Evolutionary conservation across 2,113 vertebrate species (phyloP), one percentile per base, ranked within the genome.

Genomic region (Tympanuchus pallidicinctus): DNA sequence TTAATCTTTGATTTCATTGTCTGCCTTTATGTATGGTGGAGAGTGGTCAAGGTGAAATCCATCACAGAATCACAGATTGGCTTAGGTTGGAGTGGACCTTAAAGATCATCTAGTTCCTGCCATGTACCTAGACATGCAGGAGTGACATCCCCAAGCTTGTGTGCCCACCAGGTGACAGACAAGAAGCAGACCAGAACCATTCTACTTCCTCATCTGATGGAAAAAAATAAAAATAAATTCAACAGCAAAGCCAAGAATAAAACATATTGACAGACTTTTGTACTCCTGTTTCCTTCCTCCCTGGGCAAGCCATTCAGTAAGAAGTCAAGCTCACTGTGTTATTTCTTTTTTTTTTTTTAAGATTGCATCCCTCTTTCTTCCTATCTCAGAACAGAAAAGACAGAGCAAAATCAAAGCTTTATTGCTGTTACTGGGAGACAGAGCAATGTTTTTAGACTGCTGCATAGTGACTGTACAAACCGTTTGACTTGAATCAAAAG

Each of bases 271-370:
- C 54, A 86, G 57, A 76, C 24, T 81, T 93, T 86, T 89, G 25
- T 86, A 25, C n/a, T 88, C 64, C 38, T 45, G 48, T 90, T 92
- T 93, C 60, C 56, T 95, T 95, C 75, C 72, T 95, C 84, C 60
- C 48, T 71, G 60, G 16, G 56, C 66, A 42, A 61, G 45, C 59
- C 19, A 3, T 52, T 13, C 74, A 79, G 71, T 79, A 50, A 95
- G 47, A 94, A 86, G 42, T 81, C 73, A 90, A 71, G 36, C 20
- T 90, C 42, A 36, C 34, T 43, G 10, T 76, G 28, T 69, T 36
- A n/a, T n/a, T n/a, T 56, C 13, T 57, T 57, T 17, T 32, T n/a
- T 20, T 20, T 20, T n/a, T 59, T 20, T 56, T 30, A 30, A 30
- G 6, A 5, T 85, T 43, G 9, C 2, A 19, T 63, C 61, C 70